Conservation (phyloP, 2,888 invertebrate genomes). For the Drosophila hamatofila region DNA sequence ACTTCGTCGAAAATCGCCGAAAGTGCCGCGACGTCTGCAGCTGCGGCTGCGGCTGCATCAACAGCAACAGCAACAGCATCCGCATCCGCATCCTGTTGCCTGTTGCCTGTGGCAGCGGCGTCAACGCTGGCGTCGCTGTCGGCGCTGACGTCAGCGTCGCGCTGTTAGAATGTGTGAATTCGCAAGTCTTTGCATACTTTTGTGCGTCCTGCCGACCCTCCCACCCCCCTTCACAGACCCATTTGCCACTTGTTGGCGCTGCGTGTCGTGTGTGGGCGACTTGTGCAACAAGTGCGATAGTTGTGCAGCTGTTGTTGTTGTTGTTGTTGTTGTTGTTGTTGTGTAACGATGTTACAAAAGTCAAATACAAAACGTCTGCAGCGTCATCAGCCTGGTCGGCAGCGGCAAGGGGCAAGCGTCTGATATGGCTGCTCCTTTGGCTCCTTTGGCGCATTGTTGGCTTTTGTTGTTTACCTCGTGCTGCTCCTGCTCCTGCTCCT, state of each 20-base stretch:
- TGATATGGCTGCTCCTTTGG: constrained; percentile 57
- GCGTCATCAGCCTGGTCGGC: constrained; percentile 52
- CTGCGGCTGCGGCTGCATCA: constrained; percentile 39
- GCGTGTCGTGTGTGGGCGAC: constrained; percentile 42
- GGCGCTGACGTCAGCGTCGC: constrained; percentile 17
- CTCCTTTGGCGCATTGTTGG: constrained; percentile 62
- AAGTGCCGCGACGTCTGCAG: constrained; percentile 64
- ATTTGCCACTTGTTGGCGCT: constrained; percentile 73
- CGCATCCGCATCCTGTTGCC: constrained; percentile 46
- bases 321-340: constrained; percentile 52
- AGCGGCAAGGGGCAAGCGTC: constrained; percentile 33
- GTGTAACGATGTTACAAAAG: constrained; percentile 75
- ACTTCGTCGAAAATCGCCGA: constrained; percentile 73
- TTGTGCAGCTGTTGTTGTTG: constrained; percentile 30
- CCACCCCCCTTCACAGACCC: constrained; percentile 5
- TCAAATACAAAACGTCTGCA: constrained; percentile 76
- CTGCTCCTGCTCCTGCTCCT: not conserved
- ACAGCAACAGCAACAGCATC: constrained; percentile 10
- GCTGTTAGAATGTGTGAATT: constrained; percentile 76
- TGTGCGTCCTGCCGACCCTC: constrained; percentile 51
- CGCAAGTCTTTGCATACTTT: constrained; percentile 78
- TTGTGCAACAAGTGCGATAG: constrained; percentile 78
- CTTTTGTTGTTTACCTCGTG: constrained; percentile 56
- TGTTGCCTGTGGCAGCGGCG: constrained; percentile 34
- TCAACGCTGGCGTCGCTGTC: constrained; percentile 18